Conservation (phyloP, 2,888 invertebrate genomes). For the Meteorus cinctellus region DNA sequence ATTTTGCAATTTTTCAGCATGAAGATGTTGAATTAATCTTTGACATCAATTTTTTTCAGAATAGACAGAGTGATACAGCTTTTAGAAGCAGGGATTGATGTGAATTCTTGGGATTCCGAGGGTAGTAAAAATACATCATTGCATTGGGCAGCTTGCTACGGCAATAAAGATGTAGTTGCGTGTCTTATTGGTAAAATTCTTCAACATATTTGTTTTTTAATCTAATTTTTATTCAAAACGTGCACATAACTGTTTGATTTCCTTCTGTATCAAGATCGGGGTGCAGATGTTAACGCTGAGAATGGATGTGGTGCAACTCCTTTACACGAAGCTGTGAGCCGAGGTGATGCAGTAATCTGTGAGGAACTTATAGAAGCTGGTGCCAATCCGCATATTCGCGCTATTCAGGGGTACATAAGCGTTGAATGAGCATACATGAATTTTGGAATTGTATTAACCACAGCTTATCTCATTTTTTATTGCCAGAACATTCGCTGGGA, state of each 20-base stretch:
- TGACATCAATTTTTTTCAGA: constrained; percentile 63
- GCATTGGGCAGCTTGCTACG: constrained; percentile 80
- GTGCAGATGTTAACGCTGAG: constrained; percentile 76
- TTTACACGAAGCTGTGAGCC: constrained; percentile 78
- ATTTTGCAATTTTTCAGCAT: neutral
- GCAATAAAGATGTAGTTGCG: constrained; percentile 76
- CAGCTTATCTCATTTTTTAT: constrained; percentile 17
- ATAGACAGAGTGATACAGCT: constrained; percentile 76
- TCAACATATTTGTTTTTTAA: neutral
- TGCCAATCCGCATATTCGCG: constrained; percentile 76
- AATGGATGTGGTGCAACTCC: constrained; percentile 78
- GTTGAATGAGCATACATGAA: constrained; percentile 21
- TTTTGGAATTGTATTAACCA: neutral
- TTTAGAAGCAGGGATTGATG: constrained; percentile 76
- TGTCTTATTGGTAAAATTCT: constrained; percentile 75
- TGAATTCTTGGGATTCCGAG: constrained; percentile 78
- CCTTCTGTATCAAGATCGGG: constrained; percentile 72
- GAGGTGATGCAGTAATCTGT: constrained; percentile 76
- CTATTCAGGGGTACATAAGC: constrained; percentile 73
- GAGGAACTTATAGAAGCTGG: constrained; percentile 76
- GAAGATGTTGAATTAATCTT: constrained; percentile 17
- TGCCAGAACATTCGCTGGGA: constrained; percentile 68
- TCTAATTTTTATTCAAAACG: constrained; percentile 9
- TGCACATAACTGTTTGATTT: neutral
- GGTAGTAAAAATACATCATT: constrained; percentile 78